Base-by-base conservation (phyloP, 1,140 invertebrate genomes). In the Aphaenogaster ashmeadi region DNA sequence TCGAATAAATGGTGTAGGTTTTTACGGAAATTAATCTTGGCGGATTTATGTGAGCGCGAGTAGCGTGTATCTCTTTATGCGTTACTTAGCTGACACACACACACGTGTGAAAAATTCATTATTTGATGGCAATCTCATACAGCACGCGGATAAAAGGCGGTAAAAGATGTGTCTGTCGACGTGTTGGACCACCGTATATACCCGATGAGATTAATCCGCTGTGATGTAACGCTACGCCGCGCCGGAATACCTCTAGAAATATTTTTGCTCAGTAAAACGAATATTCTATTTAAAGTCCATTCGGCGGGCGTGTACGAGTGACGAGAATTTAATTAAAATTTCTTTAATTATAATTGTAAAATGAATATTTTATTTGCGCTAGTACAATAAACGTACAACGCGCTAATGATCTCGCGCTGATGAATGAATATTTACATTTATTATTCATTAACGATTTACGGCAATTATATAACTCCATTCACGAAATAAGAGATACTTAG, bases 301-400 rank as follows among this genome's bases (percentile, higher is more conserved):
- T 75, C n/a, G 80, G 13, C n/a, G 54, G 27, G 18, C 27, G 41
- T 36, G 54, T 38, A 38, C 18, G 69, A 58, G 69, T 62, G 69
- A 60, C 69, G 69, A 62, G 67, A 74, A 74, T 84, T 84, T 84
- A 84, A 75, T 84, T 84, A 84, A 84, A 84, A 75, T 84, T 84
- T 41, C 69, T 84, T 84, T 84, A 84, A 75, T 84, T 75, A 84
- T 75, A 47, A 75, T 84, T 56, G 15, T 33, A 44, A 84, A 50
- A 50, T 74, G 80, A 47, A 75, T 69, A 81, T 84, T 84, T 84
- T 74, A 81, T 84, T 74, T 74, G 41, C 7, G 41, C 33, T 50
- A 15, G 41, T 15, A 27, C 64, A 81, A 41, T 54, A 60, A 67
- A 36, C 13, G 50, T 18, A 33, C 18, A 58, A 36, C n/a, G 69